Base-by-base conservation (phyloP, 2,113 vertebrate species). In the Tachysurus fulvidraco region DNA sequence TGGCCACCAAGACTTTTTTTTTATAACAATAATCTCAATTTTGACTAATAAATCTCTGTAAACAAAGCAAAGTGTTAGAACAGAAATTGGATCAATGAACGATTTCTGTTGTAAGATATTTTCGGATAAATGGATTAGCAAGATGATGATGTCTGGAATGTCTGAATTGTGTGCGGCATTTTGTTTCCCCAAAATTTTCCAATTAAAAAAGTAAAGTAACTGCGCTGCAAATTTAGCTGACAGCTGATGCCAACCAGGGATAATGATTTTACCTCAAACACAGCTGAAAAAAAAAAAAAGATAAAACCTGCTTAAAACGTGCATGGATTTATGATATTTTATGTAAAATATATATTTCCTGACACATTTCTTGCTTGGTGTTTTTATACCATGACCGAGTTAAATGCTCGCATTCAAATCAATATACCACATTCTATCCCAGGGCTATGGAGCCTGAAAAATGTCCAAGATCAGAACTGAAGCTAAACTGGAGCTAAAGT, bases 321-420 rank as follows among this genome's bases (percentile, higher is more conserved):
- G 16, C 16, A 59, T 64, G 54, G n/a, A 55, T 77, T 84, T 73
- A 52, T 78, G 50, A 62, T 76, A 65, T 55, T 30, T 62, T 84
- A 86, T 74, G 86, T 79, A 88, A 86, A 91, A 74, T n/a, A 57
- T 30, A 74, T 50, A 65, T 74, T 87, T 83, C 83, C 83, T 21
- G 60, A 23, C 5, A 88, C 64, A 57, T n/a, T 60, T 62, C 73
- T 64, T n/a, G 2, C 50, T 30, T 81, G 19, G 25, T 13, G n/a
- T 13, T 78, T 78, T 83, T 59, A 57, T 25, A 16, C 10, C 59
- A 74, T 89, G 86, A 89, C 78, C 77, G 59, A 83, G 25, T 50
- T 71, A 54, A 21, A 74, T 23, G 10, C 23, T 84, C 7, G 59
- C 76, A 79, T 76, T 77, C 16, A 67, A 85, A 30, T 64, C 23